A percentile compares a stretch with the other conserved stretches of the same genome.
phyloP scores from a whole-genome alignment of 2,888 invertebrate genomes.

The Tethea ocularis region DNA sequence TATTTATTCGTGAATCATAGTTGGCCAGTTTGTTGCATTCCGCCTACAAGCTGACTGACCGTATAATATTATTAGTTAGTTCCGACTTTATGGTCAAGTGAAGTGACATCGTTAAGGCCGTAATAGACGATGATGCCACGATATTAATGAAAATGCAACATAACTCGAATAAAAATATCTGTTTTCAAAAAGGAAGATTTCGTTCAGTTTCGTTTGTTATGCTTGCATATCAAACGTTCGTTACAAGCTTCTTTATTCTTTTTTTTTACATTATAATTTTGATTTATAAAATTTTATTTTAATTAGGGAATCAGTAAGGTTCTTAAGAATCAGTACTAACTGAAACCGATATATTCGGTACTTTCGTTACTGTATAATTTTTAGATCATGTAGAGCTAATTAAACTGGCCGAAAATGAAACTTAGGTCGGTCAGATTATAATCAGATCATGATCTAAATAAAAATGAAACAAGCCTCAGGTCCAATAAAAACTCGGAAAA shows the following conservation, averaged over 20 bases:
- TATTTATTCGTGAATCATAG: constrained; percentile 35
- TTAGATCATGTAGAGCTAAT: too few species aligned
- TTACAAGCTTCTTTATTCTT: neutral
- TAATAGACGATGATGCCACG: neutral
- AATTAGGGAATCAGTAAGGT: neutral
- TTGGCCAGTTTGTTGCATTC: constrained; percentile 6
- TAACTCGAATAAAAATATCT: neutral
- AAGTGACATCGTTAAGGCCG: constrained; percentile 2
- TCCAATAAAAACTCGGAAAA: too few species aligned
- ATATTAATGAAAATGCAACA: neutral
- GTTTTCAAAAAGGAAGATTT: neutral
- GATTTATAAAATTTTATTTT: neutral
- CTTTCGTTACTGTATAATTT: too few species aligned
- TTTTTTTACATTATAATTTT: neutral
- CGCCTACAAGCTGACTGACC: constrained; percentile 2
- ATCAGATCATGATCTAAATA: too few species aligned
- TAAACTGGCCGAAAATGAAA: too few species aligned
- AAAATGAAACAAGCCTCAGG: too few species aligned
- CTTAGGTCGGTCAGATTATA: too few species aligned
- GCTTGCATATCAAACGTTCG: too few species aligned
- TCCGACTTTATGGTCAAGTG: constrained; percentile 9
- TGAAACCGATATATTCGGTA: too few species aligned
- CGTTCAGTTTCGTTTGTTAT: neutral
- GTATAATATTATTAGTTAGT: neutral
- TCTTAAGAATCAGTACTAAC: too few species aligned